Base-by-base conservation (phyloP, 2,888 invertebrate genomes). In the Omphaloscelis lunosa region DNA sequence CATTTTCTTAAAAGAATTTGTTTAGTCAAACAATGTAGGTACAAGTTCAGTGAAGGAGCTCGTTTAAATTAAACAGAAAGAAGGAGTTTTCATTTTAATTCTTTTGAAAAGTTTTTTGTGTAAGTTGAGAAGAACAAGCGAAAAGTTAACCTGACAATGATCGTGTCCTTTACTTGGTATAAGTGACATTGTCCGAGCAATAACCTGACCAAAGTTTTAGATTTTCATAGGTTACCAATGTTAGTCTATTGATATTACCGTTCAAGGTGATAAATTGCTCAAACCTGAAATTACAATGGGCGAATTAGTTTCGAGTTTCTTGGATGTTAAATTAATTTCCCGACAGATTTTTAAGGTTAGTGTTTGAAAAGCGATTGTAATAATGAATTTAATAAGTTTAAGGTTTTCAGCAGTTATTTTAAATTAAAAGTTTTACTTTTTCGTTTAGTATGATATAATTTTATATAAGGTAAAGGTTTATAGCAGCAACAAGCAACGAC, bases 151-250 rank as follows among this genome's bases (percentile, higher is more conserved):
- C 89, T 85, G 75, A 81, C 86, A 78, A 79, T 80, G 82, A 86
- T 85, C 79, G 79, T 88, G 89, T 84, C 91, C 90, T 92, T 91
- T 89, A 78, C 81, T 88, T 83, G 82, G 86, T 89, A 79, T 87
- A 85, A 90, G 89, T 91, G 89, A 92, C 92, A 90, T 92, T 92
- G 89, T 89, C 87, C 87, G 92, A 89, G 86, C 91, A 90, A 88
- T 90, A 88, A 91, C 91, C 90, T 83, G 81, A 63, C 45, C 61
- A 66, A 90, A 91, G 87, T 85, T 86, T 88, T 83, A 76, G 83
- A 79, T 87, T 79, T 88, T 79, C 72, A 78, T 77, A 76, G 63
- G 74, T 75, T 88, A 90, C 92, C 80, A 89, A 84, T 86, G 83
- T 84, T 83, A 53, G 39, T 75, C 77, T 80, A 84, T 84, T 86